Conservation (phyloP, 2,797 vertebrate genomes). For the Novumbra hubbsi region DNA sequence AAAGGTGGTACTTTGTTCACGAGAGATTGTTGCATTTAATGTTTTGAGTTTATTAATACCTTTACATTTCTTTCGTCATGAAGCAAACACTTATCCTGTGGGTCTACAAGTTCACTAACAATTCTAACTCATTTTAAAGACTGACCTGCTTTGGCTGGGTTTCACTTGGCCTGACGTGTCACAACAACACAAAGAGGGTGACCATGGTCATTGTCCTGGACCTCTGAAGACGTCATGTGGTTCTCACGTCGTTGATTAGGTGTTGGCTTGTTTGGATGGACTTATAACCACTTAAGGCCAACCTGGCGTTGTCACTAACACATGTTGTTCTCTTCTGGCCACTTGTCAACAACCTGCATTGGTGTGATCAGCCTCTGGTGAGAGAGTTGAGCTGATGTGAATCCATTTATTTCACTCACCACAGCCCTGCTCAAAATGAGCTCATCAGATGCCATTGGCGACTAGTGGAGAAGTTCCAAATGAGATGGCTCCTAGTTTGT, state of each 20-base stretch:
- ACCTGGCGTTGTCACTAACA: not conserved
- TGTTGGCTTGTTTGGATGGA: not conserved
- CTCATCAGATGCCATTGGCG: not conserved
- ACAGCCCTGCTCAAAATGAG: not conserved
- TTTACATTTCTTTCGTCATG: not conserved
- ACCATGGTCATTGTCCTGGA: not conserved
- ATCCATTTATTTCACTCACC: not conserved
- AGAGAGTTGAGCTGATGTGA: not conserved
- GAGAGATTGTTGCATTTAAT: not conserved
- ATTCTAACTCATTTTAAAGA: not conserved
- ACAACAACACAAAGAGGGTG: not conserved
- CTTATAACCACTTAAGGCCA: not conserved
- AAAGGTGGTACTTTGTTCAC: not conserved
- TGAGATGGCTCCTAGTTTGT: not conserved
- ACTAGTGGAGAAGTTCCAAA: not conserved
- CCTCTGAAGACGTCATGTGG: not conserved
- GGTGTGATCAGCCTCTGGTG: not conserved
- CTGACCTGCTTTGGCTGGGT: not conserved
- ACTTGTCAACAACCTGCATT: not conserved
- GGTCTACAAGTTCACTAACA: not conserved
- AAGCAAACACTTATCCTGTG: not conserved
- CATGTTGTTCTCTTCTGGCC: not conserved
- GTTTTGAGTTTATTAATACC: not conserved
- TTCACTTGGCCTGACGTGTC: not conserved
- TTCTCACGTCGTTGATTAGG: not conserved